A percentile compares a stretch with the other conserved stretches of the same genome.
Evolutionary conservation across 2,797 vertebrate species (phyloP).

Genomic region (Clamator glandarius): DNA sequence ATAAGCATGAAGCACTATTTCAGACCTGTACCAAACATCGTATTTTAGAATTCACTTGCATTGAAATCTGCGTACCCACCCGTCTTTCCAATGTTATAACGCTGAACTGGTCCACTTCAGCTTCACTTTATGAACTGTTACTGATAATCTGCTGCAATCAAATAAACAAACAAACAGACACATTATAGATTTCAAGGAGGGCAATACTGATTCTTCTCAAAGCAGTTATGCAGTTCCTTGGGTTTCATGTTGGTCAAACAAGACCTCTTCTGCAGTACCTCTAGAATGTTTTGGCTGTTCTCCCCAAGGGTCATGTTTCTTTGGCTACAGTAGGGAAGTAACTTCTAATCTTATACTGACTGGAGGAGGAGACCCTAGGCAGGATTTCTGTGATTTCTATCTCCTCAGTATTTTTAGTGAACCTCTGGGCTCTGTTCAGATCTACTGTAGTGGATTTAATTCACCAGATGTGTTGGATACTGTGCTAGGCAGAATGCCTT

Average conservation of each 20-base stretch:
- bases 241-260: background rate
- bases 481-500: background rate
- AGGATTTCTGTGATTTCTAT: background rate
- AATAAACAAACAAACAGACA: background rate
- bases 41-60: background rate
- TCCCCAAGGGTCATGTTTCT: background rate
- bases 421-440: background rate
- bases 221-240: background rate
- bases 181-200: background rate
- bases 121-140: background rate
- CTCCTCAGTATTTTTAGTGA: background rate
- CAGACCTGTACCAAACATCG: background rate
- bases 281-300: background rate
- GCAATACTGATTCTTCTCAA: background rate
- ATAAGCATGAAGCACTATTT: background rate
- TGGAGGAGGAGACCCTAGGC: background rate
- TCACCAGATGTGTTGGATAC: background rate
- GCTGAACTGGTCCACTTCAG: background rate
- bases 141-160: background rate
- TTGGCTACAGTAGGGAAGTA: background rate
- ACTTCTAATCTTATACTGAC: background rate
- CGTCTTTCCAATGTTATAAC: background rate
- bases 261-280: background rate
- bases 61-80: fast-evolving
- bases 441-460: background rate